Base-by-base conservation (phyloP, 1,140 invertebrate species). In the Drosophila tsacasi region DNA sequence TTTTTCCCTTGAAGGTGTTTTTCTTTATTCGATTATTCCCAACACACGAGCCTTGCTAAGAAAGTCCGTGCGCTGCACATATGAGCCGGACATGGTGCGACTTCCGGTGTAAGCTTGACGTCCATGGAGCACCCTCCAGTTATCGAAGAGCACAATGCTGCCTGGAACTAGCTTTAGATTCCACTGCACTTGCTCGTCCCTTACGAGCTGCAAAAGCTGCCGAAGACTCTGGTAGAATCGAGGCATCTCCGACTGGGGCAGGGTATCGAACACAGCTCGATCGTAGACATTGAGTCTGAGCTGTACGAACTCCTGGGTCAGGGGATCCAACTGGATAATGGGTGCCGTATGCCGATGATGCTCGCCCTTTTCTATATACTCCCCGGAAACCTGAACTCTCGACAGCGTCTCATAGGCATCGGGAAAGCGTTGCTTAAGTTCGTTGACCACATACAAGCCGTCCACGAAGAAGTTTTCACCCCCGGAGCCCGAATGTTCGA, bases 111-210 rank as follows among this genome's bases (percentile, higher is more conserved):
- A 97, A 0, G 92, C 94, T 30, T 94, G 94, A 55, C 96, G 93
- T 0, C 96, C 96, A 84, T 97, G 96, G 4, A 97, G 90, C 2
- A 97, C 93, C 50, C 97, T 93, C 94, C 96, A 97, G 92, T 97
- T 97, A 79, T 97, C 96, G 59, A 97, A 95, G 47, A 96, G 94
- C 40, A 97, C 92, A 3, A 97, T 94, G 37, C 93, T 94, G 72
- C 96, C 96, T 39, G 96, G 96, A 23, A 83, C 81, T 13, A 97
- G 85, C 90, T 95, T 95, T 17, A 97, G 91, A 75, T 93, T 93
- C 93, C 94, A 94, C 74, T 95, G 94, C 47, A 94, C 94, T 3
- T 92, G 79, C 5, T 93, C 81, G 47, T 94, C 87, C 30, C 94
- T 91, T 46, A 96, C 94, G 71, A 95, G 94, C 27, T 93, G 86